Conservation (phyloP, 2,888 invertebrate genomes). For the Phlogophora meticulosa region DNA sequence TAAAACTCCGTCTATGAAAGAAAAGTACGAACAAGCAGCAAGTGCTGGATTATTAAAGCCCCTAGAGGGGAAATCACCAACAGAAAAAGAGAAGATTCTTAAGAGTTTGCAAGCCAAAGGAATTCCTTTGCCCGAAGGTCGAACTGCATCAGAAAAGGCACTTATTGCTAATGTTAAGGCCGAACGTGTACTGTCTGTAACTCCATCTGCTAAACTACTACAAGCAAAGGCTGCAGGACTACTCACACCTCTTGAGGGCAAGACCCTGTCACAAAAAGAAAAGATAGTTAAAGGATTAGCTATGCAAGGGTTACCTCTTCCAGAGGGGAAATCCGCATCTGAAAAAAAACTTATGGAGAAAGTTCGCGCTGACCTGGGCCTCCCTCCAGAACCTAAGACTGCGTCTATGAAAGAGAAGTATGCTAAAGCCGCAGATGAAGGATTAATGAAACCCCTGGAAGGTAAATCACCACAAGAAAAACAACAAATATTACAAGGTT, state of each 20-base stretch:
- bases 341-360: slow-evolving; percentile 65
- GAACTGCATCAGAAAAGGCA: slow-evolving; percentile 23
- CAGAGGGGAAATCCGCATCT: slow-evolving; percentile 32
- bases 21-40: slow-evolving; percentile 15
- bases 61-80: slow-evolving; percentile 2
- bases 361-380: slow-evolving; percentile 66
- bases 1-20: slow-evolving; percentile 10
- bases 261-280: slow-evolving; percentile 20
- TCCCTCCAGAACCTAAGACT: slow-evolving; percentile 68
- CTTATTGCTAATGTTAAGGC: slow-evolving; percentile 6
- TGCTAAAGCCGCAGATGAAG: slow-evolving; percentile 23
- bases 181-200: neutral
- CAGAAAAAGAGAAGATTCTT: slow-evolving; percentile 18
- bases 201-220: neutral
- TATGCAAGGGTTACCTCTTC: slow-evolving; percentile 35
- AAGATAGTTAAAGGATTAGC: slow-evolving; percentile 50
- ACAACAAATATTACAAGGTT: slow-evolving; percentile 16
- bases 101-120: slow-evolving; percentile 1
- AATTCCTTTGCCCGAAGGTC: slow-evolving; percentile 21
- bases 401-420: slow-evolving; percentile 51
- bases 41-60: slow-evolving; percentile 2
- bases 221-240: neutral
- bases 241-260: neutral
- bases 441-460: slow-evolving; percentile 1
- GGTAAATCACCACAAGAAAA: slow-evolving; percentile 6